phyloP scores from a whole-genome alignment of 2,888 invertebrate species.

The Drosophila testacea region DNA sequence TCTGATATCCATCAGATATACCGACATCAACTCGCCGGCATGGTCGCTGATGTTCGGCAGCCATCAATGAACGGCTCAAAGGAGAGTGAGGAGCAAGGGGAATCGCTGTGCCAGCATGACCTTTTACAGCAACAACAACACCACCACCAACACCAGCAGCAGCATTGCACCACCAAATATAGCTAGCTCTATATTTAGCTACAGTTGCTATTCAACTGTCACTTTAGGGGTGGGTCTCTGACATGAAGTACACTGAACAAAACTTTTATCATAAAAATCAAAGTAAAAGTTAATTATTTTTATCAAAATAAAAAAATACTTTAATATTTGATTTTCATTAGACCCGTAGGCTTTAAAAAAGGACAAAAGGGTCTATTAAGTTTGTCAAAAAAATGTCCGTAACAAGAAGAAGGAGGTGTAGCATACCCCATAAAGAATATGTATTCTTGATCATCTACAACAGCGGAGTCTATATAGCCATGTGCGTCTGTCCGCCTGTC shows the following conservation, averaged over 20 bases:
- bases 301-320: background rate
- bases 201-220: constrained; percentile 30
- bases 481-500: no score
- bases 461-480: no score
- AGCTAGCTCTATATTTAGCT: constrained; percentile 59
- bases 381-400: no score
- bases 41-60: constrained; percentile 57
- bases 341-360: no score
- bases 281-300: no score
- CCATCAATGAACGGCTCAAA: constrained; percentile 46
- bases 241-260: constrained; percentile 33
- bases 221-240: constrained; percentile 61
- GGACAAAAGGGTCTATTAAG: no score
- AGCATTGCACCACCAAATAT: constrained; percentile 27
- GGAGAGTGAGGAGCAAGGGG: constrained; percentile 7
- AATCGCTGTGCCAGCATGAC: constrained; percentile 26
- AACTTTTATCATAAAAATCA: background rate
- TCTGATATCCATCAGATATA: constrained; percentile 40
- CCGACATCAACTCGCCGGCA: constrained; percentile 70
- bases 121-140: constrained; percentile 23
- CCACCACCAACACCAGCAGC: constrained; percentile 13
- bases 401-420: no score
- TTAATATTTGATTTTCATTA: background rate
- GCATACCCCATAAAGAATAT: no score
- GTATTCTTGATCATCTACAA: no score